Conservation (phyloP, 2,113 vertebrate species). For the Suricata suricatta region DNA sequence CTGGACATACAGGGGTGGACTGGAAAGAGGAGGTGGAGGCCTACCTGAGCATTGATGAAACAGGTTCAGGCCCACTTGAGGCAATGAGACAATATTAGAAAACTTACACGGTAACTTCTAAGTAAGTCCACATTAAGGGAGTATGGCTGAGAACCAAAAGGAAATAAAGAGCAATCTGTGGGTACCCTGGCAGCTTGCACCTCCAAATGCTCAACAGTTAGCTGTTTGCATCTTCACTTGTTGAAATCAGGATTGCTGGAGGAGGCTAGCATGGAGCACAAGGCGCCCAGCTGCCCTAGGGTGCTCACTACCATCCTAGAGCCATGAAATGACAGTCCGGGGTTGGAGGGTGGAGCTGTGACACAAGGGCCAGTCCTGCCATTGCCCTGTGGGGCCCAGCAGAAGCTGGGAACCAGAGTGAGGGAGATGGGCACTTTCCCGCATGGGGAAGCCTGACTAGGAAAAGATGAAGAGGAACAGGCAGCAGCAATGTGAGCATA, state of each 20-base stretch:
- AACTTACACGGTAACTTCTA: neutral
- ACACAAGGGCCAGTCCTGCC: neutral
- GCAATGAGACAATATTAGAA: neutral
- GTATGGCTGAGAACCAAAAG: neutral
- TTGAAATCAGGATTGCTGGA: constrained; percentile 9
- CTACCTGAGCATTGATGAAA: neutral
- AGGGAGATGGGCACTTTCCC: constrained; percentile 32
- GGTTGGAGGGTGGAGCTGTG: neutral
- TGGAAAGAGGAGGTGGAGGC: neutral
- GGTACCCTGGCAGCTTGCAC: neutral
- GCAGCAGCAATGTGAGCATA: constrained; percentile 58
- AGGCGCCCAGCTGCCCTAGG: neutral
- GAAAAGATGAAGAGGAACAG: constrained; percentile 67
- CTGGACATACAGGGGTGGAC: neutral
- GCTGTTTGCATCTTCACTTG: constrained; percentile 12
- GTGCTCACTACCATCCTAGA: neutral
- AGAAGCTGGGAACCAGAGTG: constrained; percentile 52
- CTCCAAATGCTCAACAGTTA: neutral
- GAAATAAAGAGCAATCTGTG: neutral
- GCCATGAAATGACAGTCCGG: neutral
- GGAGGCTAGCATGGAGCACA: neutral
- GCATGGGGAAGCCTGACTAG: constrained; percentile 48
- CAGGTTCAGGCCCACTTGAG: neutral
- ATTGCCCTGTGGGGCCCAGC: neutral
- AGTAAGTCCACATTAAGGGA: neutral